Conservation (phyloP, 2,888 invertebrate genomes). For the Tipula unca region DNA sequence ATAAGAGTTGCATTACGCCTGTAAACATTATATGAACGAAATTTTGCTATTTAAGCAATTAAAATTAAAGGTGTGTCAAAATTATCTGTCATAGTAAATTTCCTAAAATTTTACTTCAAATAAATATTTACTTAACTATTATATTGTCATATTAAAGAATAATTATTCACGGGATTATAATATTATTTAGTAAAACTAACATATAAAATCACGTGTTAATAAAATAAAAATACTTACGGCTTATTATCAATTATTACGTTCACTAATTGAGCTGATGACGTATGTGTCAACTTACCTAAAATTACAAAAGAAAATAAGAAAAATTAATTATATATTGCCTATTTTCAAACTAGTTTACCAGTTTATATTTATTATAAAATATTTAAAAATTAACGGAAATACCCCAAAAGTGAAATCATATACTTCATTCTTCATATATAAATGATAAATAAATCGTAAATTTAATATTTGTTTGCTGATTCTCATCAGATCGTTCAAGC, state of each 20-base stretch:
- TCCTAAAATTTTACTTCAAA: no score
- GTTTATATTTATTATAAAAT: neutral
- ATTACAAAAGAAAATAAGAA: neutral
- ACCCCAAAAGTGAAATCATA: neutral
- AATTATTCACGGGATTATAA: no score
- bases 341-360: neutral
- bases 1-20: no score
- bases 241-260: neutral
- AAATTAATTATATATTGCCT: neutral
- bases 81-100: no score
- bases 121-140: no score
- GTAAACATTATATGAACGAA: no score
- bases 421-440: neutral
- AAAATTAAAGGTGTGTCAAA: no score
- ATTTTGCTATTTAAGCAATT: no score
- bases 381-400: neutral
- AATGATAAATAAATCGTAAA: neutral
- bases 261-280: neutral
- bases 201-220: no score
- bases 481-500: neutral
- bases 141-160: no score
- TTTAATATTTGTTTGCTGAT: neutral
- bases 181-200: no score
- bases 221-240: neutral
- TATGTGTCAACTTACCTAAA: neutral